Evolutionary conservation across 2,888 invertebrate genomes (phyloP), one percentile per base, ranked within the genome.

Genomic region (Philereme vetulata): DNA sequence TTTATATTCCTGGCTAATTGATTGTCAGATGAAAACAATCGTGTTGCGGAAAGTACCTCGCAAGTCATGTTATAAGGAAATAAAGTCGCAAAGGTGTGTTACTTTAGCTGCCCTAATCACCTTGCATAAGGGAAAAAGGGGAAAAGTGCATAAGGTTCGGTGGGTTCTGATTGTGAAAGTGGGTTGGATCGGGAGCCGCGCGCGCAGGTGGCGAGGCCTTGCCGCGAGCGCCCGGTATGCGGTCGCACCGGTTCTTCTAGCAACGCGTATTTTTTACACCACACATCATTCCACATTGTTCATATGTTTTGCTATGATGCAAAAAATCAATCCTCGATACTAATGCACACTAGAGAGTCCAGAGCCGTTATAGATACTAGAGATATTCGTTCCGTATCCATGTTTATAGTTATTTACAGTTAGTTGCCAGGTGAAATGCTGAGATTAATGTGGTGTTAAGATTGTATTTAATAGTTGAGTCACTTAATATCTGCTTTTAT

Each of bases 191-290:
- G 60, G 74, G 54, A 59, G 64, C 40, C 51, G 65, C 48, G 56
- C 68, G 70, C 63, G 82, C 83, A 81, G 82, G 83, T 82, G 85
- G 76, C 80, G 78, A 83, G 86, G 87, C 88, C 87, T 88, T 87
- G 88, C 89, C 87, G 85, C 81, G 79, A 87, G 88, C 87, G 85
- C 85, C 81, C 85, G 86, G 90, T 84, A 92, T 92, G 92, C 85
- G 87, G 91, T 91, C 86, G 76, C 90, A 91, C 92, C 92, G 92
- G 92, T 92, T 92, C 85, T 86, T 85, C 89, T 90, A 89, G 88
- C 89, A 67, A 79, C 84, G 85, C 86, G 86, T 86, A 85, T 90
- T 91, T 91, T 91, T 90, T 89, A 88, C 85, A 86, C 76, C 85
- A 88, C 89, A 90, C 87, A 90, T 90, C 85, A 88, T 86, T 56